These are phyloP conservation scores for Schizotus pectinicornis DNA, from an alignment of 2,888 invertebrate genomes.

Conservation along the genomic window DNA sequence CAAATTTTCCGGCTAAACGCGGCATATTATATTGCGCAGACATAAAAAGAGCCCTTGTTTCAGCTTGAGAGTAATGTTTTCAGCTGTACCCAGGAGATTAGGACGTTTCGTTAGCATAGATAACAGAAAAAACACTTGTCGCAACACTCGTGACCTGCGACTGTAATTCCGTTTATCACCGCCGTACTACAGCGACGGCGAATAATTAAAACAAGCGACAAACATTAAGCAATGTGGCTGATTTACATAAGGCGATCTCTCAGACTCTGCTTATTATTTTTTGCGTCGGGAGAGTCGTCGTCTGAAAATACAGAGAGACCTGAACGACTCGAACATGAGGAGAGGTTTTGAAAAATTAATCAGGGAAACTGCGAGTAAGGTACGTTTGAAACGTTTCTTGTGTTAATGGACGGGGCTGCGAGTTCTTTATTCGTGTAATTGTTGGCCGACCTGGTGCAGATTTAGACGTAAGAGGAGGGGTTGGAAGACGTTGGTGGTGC, in stretches of 20 bases:
- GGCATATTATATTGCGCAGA: conserved; percentile 37
- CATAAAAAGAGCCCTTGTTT: conserved; percentile 41
- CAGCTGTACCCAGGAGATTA: conserved; percentile 52
- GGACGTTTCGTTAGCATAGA: conserved; percentile 54
- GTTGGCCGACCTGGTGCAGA: background rate
- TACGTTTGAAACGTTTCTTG: no score
- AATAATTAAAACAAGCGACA: conserved; percentile 52
- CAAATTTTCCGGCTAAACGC: conserved; percentile 28
- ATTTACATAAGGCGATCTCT: conserved; percentile 32
- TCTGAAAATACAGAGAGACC: no score
- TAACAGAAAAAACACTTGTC: conserved; percentile 58
- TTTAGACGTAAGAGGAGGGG: background rate
- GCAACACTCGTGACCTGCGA: conserved; percentile 53
- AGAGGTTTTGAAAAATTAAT: no score
- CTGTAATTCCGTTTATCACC: conserved; percentile 52
- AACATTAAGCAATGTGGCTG: conserved; percentile 44
- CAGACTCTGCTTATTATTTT: conserved; percentile 22
- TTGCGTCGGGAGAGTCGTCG: background rate
- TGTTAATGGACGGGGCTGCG: no score
- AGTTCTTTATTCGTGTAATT: background rate
- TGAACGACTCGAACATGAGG: no score
- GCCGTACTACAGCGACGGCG: conserved; percentile 41
- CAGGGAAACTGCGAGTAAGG: no score
- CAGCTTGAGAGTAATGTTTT: conserved; percentile 42
- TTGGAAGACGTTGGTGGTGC: conserved; percentile 1